Evolutionary conservation across 2,888 invertebrate genomes (phyloP), one percentile per base, ranked within the genome.

Genomic region (Apocheima hispidaria): DNA sequence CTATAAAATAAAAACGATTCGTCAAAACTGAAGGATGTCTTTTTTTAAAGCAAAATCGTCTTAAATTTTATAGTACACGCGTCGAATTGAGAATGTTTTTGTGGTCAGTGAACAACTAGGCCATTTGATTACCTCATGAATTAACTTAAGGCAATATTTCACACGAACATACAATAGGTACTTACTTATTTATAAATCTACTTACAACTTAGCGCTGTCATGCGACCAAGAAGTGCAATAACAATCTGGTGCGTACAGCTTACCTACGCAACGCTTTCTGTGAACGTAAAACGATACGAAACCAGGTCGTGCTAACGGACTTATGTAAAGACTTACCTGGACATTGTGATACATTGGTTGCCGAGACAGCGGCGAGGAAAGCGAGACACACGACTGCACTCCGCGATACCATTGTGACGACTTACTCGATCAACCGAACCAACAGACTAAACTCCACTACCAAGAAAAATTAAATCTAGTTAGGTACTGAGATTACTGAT

Each of bases 291-390:
- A 43, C 55, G 69, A 80, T 69, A 81, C 70, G 83, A 87, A 87
- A 88, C 82, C 82, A 63, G 86, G 86, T 85, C 86, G 76, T 67
- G 60, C 63, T 75, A 73, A 76, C 69, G 61, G 68, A 55, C 68
- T 85, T 81, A 82, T 74, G 74, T 82, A 82, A 81, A 78, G 53
- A 80, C 84, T 84, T 74, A 92, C 92, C 88, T 67, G 75, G 49
- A 72, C 92, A 92, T 81, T 88, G 88, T 26, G 75, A 57, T 64
- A 92, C 90, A 35, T 84, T 69, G 5, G 87, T 86, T 66, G 88
- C 87, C 46, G 77, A 74, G 33, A 79, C 78, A 52, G 76, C 46
- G 40, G 83, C 84, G 63, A 86, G 35, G 28, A 87, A 64, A 30
- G 74, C 77, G 56, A 77, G 71, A 68, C 79, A 83, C 82, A 84